Evolutionary conservation across 2,888 invertebrate genomes (phyloP), one percentile per base, ranked within the genome.

Genomic region (Mesorhabditis sp.): DNA sequence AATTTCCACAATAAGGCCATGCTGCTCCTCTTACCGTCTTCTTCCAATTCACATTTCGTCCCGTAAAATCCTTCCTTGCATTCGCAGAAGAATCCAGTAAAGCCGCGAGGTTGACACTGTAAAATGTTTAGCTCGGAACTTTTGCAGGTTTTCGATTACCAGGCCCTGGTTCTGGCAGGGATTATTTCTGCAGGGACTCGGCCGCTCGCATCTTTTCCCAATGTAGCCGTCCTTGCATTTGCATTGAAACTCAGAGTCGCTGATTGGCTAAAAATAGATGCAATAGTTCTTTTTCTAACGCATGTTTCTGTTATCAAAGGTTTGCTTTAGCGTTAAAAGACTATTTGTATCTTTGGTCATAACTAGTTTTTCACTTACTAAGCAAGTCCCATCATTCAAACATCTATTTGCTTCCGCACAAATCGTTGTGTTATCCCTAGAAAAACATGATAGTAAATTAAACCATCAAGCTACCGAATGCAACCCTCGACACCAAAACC

Each of bases 401-500:
- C 84, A 84, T 4, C 68, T 70, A 65, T 78, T 69, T 7, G 73
- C 58, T 7, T 65, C 67, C n/a, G 73, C 45, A 62, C 80, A 82
- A 7, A 71, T 73, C 4, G 74, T 74, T 5, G 68, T 65, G 43
- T 74, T 74, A n/a, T 69, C 74, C 61, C 72, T 50, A n/a, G n/a
- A 50, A 50, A n/a, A 50, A 50, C 58, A 13, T 50, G 2, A 2
- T 50, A n/a, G 7, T 50, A 13, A 50, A 13, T 50, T 50, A 13
- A 10, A 10, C 58, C 58, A 10, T 13, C 1, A 50, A 50, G 10
- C 58, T n/a, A 50, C 58, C n/a, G 72, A 42, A 67, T 58, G 66
- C 80, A 81, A 44, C 80, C 80, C 5, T 74, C 70, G 3, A 67
- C 68, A 42, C 82, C 82, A n/a, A 81, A 50, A 6, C 84, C 84